Conservation (phyloP, 2,113 vertebrate species). For the Tilapia sparmanii region DNA sequence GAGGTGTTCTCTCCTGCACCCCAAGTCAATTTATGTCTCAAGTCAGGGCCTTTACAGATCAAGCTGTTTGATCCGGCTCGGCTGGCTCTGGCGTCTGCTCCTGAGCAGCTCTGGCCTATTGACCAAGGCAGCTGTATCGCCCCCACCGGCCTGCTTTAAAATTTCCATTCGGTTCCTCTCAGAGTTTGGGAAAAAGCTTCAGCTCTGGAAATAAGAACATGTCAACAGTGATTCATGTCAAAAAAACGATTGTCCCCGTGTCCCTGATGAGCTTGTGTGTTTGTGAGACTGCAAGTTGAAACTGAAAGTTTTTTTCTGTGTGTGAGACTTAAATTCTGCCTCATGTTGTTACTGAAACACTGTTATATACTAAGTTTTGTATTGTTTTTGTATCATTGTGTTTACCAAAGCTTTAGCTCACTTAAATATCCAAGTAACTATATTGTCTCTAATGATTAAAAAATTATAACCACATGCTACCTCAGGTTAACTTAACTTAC, state of each 20-base stretch:
- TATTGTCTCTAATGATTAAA: not conserved
- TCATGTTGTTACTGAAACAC: not conserved
- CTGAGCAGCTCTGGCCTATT: constrained; percentile 52
- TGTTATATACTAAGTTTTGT: not conserved
- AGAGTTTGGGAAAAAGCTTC: not conserved
- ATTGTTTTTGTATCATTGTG: not conserved
- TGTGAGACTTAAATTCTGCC: not conserved
- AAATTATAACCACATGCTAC: not conserved
- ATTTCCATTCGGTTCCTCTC: constrained; percentile 39
- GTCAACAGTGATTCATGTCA: constrained; percentile 51
- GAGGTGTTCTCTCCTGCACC: constrained; percentile 5
- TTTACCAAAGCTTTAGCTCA: not conserved
- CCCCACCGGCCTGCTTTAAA: not conserved
- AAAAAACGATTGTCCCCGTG: not conserved
- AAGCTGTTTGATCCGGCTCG: constrained; percentile 49
- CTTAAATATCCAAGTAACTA: not conserved
- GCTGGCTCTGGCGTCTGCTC: constrained; percentile 21
- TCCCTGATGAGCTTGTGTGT: constrained; percentile 30
- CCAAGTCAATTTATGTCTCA: constrained; percentile 51
- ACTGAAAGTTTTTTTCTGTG: not conserved
- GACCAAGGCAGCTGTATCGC: constrained; percentile 39
- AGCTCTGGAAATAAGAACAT: constrained; percentile 47
- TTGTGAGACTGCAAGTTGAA: not conserved
- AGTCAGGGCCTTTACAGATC: constrained; percentile 54
- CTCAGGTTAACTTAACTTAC: not conserved